Evolutionary conservation across 2,113 vertebrate species (phyloP).

Genomic region (Tragelaphus imberbis): DNA sequence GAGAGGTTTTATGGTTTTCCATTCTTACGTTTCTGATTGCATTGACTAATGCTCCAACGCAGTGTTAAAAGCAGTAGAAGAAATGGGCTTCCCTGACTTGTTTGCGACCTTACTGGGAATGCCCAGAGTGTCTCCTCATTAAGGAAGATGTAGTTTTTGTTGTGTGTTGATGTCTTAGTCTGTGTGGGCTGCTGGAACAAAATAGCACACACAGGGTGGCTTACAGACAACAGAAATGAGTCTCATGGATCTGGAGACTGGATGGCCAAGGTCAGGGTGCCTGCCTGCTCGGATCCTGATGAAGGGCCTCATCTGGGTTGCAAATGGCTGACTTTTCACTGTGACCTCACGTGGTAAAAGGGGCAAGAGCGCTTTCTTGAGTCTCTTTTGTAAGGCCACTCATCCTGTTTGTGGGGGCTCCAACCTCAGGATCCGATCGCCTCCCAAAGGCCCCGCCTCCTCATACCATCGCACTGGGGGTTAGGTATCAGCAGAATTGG

Average conservation of each 20-base stretch:
- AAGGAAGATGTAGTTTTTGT: background rate
- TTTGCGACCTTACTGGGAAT: background rate
- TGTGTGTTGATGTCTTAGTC: background rate
- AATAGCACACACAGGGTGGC: too few species aligned
- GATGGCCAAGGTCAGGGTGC: background rate
- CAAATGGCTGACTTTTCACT: background rate
- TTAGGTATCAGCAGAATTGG: background rate
- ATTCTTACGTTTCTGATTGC: background rate
- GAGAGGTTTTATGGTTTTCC: background rate
- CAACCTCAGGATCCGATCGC: background rate
- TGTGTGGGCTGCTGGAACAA: background rate
- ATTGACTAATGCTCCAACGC: background rate
- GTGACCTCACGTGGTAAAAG: background rate
- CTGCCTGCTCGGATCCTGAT: fast-evolving
- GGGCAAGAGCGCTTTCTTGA: background rate
- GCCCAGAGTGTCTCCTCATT: background rate
- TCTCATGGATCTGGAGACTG: background rate
- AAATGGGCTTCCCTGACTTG: background rate
- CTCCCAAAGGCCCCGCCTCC: background rate
- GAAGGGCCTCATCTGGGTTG: background rate
- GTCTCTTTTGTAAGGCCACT: background rate
- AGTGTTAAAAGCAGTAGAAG: background rate
- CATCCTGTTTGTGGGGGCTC: too few species aligned
- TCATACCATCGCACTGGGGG: fast-evolving
- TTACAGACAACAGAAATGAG: background rate